A percentile compares a stretch with the other conserved stretches of the same genome.
Conservation (phyloP, 2,797 vertebrate genomes). For the Amphiprion clarkii region DNA sequence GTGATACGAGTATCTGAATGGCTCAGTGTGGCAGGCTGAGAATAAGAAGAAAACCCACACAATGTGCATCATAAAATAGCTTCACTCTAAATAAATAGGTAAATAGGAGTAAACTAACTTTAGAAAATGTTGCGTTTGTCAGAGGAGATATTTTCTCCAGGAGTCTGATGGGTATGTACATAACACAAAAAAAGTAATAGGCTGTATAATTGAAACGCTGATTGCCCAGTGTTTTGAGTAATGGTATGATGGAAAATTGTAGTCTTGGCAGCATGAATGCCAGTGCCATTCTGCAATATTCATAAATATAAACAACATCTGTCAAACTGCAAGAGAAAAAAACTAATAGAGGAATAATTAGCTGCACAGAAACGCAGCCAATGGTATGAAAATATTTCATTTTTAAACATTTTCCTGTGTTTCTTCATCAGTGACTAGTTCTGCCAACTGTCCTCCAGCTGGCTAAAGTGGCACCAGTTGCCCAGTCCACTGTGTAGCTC, state of each 20-base stretch:
- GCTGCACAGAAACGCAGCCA: conserved; percentile 6
- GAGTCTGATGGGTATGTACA: conserved; percentile 27
- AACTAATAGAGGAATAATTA: conserved; percentile 6
- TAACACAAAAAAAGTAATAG: background rate
- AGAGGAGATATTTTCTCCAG: conserved; percentile 13
- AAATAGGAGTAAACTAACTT: conserved; percentile 47
- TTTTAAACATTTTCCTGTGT: background rate
- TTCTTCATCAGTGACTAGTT: conserved; percentile 20
- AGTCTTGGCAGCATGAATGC: conserved; percentile 3
- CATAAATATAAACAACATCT: conserved; percentile 28
- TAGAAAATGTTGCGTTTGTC: conserved; percentile 33
- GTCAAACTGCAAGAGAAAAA: conserved; percentile 22
- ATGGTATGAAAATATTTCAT: background rate
- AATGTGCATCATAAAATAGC: conserved; percentile 54
- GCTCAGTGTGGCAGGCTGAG: conserved; percentile 80
- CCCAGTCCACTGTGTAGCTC: conserved; percentile 29
- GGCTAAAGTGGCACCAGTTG: conserved; percentile 13
- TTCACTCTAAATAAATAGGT: conserved; percentile 77
- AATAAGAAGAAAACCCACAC: conserved; percentile 52
- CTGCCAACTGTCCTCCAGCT: conserved; percentile 16
- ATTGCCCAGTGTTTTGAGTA: too few relatives aligned
- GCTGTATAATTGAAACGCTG: background rate
- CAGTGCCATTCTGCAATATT: background rate
- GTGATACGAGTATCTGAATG: conserved; percentile 60
- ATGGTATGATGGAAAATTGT: background rate